Base-by-base conservation (phyloP, 2,797 vertebrate species). In the Phylloscopus collybita region DNA sequence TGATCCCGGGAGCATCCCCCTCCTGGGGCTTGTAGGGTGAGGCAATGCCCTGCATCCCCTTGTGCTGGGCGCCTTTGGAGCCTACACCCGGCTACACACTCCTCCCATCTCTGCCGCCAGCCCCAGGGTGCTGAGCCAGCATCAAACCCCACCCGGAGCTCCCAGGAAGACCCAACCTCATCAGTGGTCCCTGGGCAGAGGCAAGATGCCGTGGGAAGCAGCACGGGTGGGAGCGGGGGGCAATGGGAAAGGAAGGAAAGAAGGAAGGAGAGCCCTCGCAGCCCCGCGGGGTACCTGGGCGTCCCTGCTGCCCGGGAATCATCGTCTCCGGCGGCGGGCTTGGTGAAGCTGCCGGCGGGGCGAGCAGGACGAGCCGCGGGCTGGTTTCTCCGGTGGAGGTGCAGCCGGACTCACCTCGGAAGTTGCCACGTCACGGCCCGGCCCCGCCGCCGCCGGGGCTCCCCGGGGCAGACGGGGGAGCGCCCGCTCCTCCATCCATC, bases 371-470 rank as follows among this genome's bases (percentile, higher is more conserved):
- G n/a, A 23, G 49, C 86, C 30, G 62, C 67, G 7, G 56, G 86
- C 21, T 5, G 79, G 79, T 16, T 2, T 66, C 79, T 20, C 4
- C 3, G 8, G 38, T 2, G 62, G 26, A 36, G 88, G 88, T 71
- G 53, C 69, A 89, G 73, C 56, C 67, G 11, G 70, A 5, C 73
- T 92, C 86, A 92, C 95, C 80, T 90, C 81, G 8, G 64, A 30
- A 45, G 87, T 44, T 89, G 96, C 96, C 96, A 97, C 96, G 95
- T 97, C 96, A 96, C 8, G 18, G 13, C 70, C 34, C 14, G 5
- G 62, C 80, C 88, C 79, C 74, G 10, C 89, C 57, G 45, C 51
- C 53, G 44, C 76, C 18, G 69, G 69, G 83, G 5, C 5, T 86
- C 25, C 80, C 81, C 82, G 11, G 71, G 40, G 61, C 76, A 9